Base-by-base conservation (phyloP, 1,140 invertebrate genomes). In the Globodera rostochiensis region DNA sequence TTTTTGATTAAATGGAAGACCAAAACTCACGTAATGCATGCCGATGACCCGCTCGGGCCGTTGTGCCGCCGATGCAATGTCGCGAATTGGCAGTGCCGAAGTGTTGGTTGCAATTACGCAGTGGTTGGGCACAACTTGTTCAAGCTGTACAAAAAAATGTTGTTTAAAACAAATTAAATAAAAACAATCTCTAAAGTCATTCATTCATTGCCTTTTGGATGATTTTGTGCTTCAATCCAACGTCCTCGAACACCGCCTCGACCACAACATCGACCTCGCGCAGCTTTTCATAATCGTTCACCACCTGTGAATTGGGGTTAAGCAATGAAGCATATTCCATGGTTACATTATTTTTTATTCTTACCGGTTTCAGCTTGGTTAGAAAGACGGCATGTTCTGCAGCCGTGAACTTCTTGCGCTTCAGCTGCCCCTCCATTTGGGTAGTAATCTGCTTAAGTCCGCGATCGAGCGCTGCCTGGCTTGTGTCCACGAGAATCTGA, bases 201-300 rank as follows among this genome's bases (percentile, higher is more conserved):
- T 25, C 92, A 91, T 98, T 97, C 9, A 36, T 36, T 36, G 98
- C 92, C 91, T 99, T 97, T 90, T 98, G 95, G 69, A 99, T 94
- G 13, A 99, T 96, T 91, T 94, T 94, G 90, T 99, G 98, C 91
- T 99, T 99, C 73, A 98, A 93, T 79, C 93, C 93, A 70, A 99
- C 91, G 91, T 99, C 95, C 91, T 99, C 98, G 91, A 99, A 99
- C 6, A 99, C 97, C 76, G 98, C 98, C 92, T 99, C 98, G 87
- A 99, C 97, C 0, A 99, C 94, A 89, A 99, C 94, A 91, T 99
- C 97, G 74, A 93, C 93, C 80, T 94, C 93, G 85, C 94, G 94
- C 86, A 99, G 96, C 74, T 93, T 92, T n/a, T 93, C 91, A 90
- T 98, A 99, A 15, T 70, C 77, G 69, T 93, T 92, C 25, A 97